phyloP scores from a whole-genome alignment of 2,888 invertebrate genomes.

The Lymantria dispar region DNA sequence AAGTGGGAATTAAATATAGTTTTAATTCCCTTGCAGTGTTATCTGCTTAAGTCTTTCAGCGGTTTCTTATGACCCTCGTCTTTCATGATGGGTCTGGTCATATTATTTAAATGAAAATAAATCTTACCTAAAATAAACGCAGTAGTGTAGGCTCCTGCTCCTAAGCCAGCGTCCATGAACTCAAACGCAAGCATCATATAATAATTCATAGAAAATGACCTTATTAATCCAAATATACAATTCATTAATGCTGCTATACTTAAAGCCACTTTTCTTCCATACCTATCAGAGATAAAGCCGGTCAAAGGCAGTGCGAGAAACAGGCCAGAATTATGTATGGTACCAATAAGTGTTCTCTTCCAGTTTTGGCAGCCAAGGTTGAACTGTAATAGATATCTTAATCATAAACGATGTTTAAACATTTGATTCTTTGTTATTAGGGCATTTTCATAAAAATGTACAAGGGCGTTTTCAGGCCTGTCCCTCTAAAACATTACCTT shows the following conservation, averaged over 20 bases:
- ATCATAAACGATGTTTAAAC: too few species aligned
- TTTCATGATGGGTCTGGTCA: too few species aligned
- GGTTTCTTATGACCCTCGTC: too few species aligned
- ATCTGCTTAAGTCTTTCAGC: too few species aligned
- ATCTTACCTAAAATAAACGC: slow-evolving; percentile 83
- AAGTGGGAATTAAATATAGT: too few species aligned
- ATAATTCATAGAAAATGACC: slow-evolving; percentile 82
- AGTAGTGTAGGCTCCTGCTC: slow-evolving; percentile 82
- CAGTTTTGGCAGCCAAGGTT: slow-evolving; percentile 85
- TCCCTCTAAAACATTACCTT: too few species aligned
- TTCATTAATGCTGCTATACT: slow-evolving; percentile 80
- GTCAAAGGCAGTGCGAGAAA: slow-evolving; percentile 87
- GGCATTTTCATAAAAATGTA: too few species aligned
- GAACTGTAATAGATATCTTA: slow-evolving; percentile 76
- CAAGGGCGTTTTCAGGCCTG: too few species aligned
- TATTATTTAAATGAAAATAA: too few species aligned
- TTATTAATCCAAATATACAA: slow-evolving; percentile 77
- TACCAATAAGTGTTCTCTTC: slow-evolving; percentile 88
- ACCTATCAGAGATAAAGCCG: slow-evolving; percentile 88
- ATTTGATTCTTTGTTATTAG: too few species aligned
- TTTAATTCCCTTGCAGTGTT: too few species aligned
- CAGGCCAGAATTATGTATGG: slow-evolving; percentile 88
- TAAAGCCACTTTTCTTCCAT: slow-evolving; percentile 84
- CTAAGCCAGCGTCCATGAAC: slow-evolving; percentile 79
- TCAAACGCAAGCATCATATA: slow-evolving; percentile 79